A percentile compares a stretch with the other conserved stretches of the same genome.
These are phyloP conservation scores for Adoxophyes honmai DNA, from an alignment of 1,140 invertebrate species.

Conservation along the genomic window DNA sequence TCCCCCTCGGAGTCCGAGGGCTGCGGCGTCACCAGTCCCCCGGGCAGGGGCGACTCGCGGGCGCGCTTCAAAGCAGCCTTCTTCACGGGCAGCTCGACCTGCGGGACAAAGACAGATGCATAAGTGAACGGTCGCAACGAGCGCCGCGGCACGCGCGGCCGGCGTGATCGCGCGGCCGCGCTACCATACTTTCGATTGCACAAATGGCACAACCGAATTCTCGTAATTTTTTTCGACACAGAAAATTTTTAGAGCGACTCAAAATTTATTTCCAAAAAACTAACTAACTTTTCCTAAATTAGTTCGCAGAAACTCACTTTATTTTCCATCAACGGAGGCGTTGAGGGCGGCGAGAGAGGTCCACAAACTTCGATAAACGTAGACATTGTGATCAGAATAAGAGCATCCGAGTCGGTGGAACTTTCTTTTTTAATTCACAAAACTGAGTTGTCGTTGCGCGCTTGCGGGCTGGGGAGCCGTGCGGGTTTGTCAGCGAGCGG, in stretches of 20 bases:
- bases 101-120: slow-evolving; percentile 62
- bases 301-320: slow-evolving; percentile 63
- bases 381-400: slow-evolving; percentile 53
- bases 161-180: slow-evolving; percentile 51
- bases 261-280: background rate
- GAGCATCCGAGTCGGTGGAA: slow-evolving; percentile 61
- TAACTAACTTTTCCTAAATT: slow-evolving; percentile 14
- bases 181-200: slow-evolving; percentile 62
- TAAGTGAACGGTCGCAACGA: slow-evolving; percentile 49
- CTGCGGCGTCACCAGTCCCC: slow-evolving; percentile 76
- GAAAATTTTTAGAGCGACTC: slow-evolving; percentile 18
- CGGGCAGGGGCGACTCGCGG: slow-evolving; percentile 43
- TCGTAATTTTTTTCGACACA: slow-evolving; percentile 24
- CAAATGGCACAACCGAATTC: slow-evolving; percentile 35
- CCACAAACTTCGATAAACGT: slow-evolving; percentile 68
- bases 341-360: slow-evolving; percentile 73
- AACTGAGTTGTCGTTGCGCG: slow-evolving; percentile 45
- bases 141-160: slow-evolving; percentile 48
- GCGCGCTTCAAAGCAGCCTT: slow-evolving; percentile 59
- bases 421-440: slow-evolving; percentile 70
- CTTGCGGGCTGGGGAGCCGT: slow-evolving; percentile 38
- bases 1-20: slow-evolving; percentile 78
- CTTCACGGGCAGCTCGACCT: slow-evolving; percentile 69
- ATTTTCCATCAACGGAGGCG: slow-evolving; percentile 71
- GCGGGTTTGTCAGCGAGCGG: slow-evolving; percentile 50